Evolutionary conservation across 92 coral and sea anemone genomes (phyloP), one percentile per base, ranked within the genome.

Genomic region (Epizoanthus scotinus): DNA sequence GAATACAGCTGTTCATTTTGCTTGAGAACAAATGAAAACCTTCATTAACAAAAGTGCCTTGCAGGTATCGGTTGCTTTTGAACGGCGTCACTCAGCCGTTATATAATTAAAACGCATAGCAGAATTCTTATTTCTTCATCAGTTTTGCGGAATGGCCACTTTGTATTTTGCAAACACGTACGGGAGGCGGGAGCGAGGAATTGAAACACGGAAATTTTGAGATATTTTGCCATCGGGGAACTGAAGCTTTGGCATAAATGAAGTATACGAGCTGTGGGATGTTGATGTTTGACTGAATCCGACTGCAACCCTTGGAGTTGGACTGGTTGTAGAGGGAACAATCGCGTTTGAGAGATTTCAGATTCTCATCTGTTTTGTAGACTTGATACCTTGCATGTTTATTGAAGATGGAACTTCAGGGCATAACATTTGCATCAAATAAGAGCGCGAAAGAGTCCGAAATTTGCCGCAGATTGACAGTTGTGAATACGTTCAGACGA

Each of bases 381-480:
- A 27, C 70, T 27, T n/a, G 14, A 47, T 47, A 47, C 29, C 47
- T 20, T 17, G 29, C 21, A 19, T 64, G 28, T 64, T 3, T 47
- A 47, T 47, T 14, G 52, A 12, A 15, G 19, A 75, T 75, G 81
- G 81, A 75, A 59, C 38, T 75, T 34, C 81, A 75, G 56, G 67
- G 67, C 22, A 75, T 75, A 67, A 75, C 81, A 5, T 75, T 75
- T 24, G 81, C 56, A 12, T 67, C 67, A 59, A 75, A 75, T 20
- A 75, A 75, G 67, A 57, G 68, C n/a, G 81, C 81, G 14, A 75
- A 75, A 38, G 81, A 75, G 61, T 75, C 81, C 18, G 81, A 75
- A 75, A 75, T 75, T 59, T 75, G 67, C 63, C 81, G 81, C 54
- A 75, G 81, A 38, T 13, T 75, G 55, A 53, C 60, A 13, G 28